Conservation (phyloP, 1,140 invertebrate genomes). For the Habropoda laboriosa region DNA sequence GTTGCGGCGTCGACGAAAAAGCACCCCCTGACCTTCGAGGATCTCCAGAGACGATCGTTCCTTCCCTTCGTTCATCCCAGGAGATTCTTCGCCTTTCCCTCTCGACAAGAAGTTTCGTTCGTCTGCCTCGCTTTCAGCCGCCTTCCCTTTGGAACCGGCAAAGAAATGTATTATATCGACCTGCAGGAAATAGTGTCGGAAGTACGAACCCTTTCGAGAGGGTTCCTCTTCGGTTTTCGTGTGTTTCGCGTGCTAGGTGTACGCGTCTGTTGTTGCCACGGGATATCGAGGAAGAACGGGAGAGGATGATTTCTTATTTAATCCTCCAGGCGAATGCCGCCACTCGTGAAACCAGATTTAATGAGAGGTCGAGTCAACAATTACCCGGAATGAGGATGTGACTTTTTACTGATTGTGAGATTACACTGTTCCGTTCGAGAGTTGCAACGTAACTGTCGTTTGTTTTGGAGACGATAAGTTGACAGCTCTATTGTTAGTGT, state of each 20-base stretch:
- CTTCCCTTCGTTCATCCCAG: conserved; percentile 21
- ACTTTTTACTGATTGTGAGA: too few relatives aligned
- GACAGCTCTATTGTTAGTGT: too few relatives aligned
- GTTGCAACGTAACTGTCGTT: too few relatives aligned
- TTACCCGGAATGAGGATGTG: too few relatives aligned
- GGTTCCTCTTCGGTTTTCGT: too few relatives aligned
- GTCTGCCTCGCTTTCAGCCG: conserved; percentile 26
- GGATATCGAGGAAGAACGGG: neutral
- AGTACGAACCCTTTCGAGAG: neutral
- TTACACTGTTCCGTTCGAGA: too few relatives aligned
- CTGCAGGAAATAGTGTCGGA: neutral
- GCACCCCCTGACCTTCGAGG: conserved; percentile 60
- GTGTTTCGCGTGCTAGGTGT: neutral
- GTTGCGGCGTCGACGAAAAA: conserved; percentile 51
- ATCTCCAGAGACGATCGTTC: conserved; percentile 43
- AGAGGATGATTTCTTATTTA: neutral
- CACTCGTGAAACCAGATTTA: neutral
- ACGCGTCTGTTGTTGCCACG: too few relatives aligned
- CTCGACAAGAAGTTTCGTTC: conserved; percentile 51
- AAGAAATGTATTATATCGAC: conserved; percentile 34
- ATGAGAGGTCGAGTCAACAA: too few relatives aligned
- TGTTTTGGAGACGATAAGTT: too few relatives aligned
- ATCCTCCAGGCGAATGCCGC: neutral
- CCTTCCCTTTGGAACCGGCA: neutral
- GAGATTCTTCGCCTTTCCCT: conserved; percentile 52